Base-by-base conservation (phyloP, 2,113 vertebrate genomes). In the Menidia beryllina region DNA sequence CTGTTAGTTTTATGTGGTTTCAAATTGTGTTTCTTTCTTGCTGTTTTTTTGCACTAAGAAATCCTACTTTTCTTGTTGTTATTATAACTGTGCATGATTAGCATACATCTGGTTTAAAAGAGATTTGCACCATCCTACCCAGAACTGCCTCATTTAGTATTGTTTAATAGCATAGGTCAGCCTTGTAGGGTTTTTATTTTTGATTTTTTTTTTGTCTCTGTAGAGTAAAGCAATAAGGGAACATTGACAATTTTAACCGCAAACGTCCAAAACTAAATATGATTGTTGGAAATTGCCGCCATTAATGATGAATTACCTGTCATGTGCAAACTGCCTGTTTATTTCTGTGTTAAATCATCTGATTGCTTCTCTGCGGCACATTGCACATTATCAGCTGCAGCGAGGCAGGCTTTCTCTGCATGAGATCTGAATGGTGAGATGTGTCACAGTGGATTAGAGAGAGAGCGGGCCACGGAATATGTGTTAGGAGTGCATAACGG, bases 341-440 rank as follows among this genome's bases (percentile, higher is more conserved):
- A 84, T 89, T 84, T 77, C 82, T 60, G 72, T 80, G 81, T 79
- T 86, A 88, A 81, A 87, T 84, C 70, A 57, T 85, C 79, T 88
- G 86, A 87, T 88, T 80, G 77, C 81, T 77, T 88, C 86, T 86
- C 86, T 76, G 84, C 73, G 81, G 82, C 43, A 43, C 78, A 60
- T 84, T 76, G 77, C 82, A 86, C 79, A 84, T 88, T 83, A 88
- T 86, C 84, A 90, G 84, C 81, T 89, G 82, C 74, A 71, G 57
- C 50, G 41, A 81, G 62, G 79, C 81, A 66, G 72, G 79, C 74
- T 54, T 45, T 65, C 81, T 77, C 82, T 83, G 83, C 50, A 49
- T 84, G 86, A 88, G 83, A 74, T 72, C 47, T 66, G 63, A 82
- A 70, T 67, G 72, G 83, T 60, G 74, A 86, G 66, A 87, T 58